These are phyloP conservation scores for Pachyramphus minor DNA, from an alignment of 2,113 vertebrate genomes.

Conservation along the genomic window DNA sequence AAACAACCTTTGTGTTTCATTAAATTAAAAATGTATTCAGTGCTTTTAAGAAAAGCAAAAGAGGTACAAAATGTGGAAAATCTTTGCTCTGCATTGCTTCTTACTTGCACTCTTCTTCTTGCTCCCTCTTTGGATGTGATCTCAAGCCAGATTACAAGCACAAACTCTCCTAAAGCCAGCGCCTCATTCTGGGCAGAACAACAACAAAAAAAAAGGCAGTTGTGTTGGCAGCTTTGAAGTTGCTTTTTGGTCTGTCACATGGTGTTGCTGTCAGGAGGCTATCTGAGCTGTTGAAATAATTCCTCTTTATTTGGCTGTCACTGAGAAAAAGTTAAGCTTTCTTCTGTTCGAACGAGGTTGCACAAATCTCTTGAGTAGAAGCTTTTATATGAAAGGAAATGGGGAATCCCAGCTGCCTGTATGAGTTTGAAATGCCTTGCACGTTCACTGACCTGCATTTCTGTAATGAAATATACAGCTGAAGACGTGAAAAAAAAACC, in stretches of 20 bases:
- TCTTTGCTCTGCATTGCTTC: not conserved
- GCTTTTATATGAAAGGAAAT: not conserved
- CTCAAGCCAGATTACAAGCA: not conserved
- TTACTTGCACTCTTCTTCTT: not conserved
- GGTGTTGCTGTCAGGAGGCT: constrained; percentile 4
- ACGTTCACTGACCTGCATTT: not conserved
- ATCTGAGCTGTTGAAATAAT: constrained; percentile 43
- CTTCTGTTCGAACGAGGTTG: not conserved
- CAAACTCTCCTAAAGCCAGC: not conserved
- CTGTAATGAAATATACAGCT: not conserved
- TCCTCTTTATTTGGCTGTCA: constrained; percentile 12
- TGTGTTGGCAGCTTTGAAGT: constrained; percentile 37
- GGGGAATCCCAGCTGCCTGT: not conserved
- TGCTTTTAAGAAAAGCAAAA: not conserved
- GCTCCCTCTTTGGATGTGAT: not conserved
- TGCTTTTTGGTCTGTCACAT: constrained; percentile 40
- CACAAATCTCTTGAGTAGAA: not conserved
- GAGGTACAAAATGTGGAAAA: not conserved
- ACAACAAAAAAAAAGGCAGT: not conserved
- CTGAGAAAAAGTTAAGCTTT: constrained; percentile 24
- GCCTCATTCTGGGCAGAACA: constrained; percentile 9
- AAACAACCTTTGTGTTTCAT: not conserved
- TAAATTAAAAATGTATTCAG: not conserved
- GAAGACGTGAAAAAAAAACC: not conserved
- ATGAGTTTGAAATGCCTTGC: not conserved